Evolutionary conservation across 2,797 vertebrate species (phyloP), one percentile per base, ranked within the genome.

Genomic region (Argya squamiceps): DNA sequence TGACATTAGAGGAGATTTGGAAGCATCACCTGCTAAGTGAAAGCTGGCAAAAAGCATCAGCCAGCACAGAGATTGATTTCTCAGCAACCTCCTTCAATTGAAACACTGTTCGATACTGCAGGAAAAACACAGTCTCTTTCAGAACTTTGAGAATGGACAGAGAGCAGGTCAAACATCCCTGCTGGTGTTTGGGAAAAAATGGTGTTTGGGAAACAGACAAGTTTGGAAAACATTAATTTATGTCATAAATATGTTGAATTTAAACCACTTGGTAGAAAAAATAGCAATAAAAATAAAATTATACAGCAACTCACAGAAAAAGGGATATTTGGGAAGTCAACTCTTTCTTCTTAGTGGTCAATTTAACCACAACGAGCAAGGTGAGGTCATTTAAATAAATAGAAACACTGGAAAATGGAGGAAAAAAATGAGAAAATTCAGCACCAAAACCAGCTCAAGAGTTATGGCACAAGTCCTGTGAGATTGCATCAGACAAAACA

Each of bases 21-120:
- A 87, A 68, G 27, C 78, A 89, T 70, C 89, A 91, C 34, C 29
- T 63, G 63, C 16, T n/a, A 81, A 86, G 67, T 73, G 74, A 92
- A 79, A 95, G 32, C 50, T 79, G 91, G 60, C 39, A 94, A 88
- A 95, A 84, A 78, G 2, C 34, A 67, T 79, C 74, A 92, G 79
- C n/a, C 56, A 75, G 69, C 30, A 14, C 18, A 78, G 26, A 62
- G 73, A 92, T 71, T 88, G 69, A 95, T 91, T 93, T 84, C 55
- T 86, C 39, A 71, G 83, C 74, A 93, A 29, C 30, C 30, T 86
- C 30, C 23, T 94, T 56, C 67, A 69, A 36, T 84, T 69, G 43
- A 64, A 79, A 64, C 20, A 16, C 29, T 41, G 56, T 36, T 92
- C 78, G 69, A 56, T 62, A 65, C 21, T 53, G 53, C 12, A 83